phyloP scores from a whole-genome alignment of 2,797 vertebrate genomes.

The Moxostoma hubbsi region DNA sequence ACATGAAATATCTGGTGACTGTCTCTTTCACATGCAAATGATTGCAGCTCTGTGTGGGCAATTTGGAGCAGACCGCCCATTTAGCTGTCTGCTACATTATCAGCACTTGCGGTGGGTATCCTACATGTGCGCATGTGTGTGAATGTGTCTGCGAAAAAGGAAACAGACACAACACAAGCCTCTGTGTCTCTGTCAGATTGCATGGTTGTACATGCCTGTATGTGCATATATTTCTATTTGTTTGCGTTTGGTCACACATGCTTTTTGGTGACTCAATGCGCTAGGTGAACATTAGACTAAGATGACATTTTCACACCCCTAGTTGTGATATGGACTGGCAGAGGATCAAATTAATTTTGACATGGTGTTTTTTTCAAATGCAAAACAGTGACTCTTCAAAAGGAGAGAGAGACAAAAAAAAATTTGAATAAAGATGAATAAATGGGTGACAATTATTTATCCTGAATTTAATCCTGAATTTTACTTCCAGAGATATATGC shows the following conservation, averaged over 20 bases:
- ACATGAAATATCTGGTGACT: conserved; percentile 73
- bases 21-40: conserved; percentile 77
- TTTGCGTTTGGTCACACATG: conserved; percentile 11
- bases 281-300: conserved; percentile 79
- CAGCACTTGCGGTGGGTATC: conserved; percentile 74
- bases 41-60: conserved; percentile 65
- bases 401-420: background rate
- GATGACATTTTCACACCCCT: conserved; percentile 63
- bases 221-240: conserved; percentile 65
- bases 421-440: too few relatives aligned
- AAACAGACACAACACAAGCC: conserved; percentile 43
- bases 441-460: too few relatives aligned
- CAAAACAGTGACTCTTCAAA: conserved; percentile 48
- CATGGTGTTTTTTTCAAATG: conserved; percentile 48
- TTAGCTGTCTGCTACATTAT: conserved; percentile 78
- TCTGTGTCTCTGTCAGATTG: conserved; percentile 79
- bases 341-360: conserved; percentile 66
- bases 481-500: too few relatives aligned
- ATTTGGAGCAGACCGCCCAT: conserved; percentile 72
- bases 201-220: conserved; percentile 73
- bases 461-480: too few relatives aligned
- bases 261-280: conserved; percentile 67
- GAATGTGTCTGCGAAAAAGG: conserved; percentile 18
- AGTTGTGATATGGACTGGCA: conserved; percentile 63
- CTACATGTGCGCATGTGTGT: conserved; percentile 74